A percentile compares a stretch with the other conserved stretches of the same genome.
These are phyloP conservation scores for Prunella strophiata DNA, from an alignment of 2,797 vertebrate species.

Conservation along the genomic window DNA sequence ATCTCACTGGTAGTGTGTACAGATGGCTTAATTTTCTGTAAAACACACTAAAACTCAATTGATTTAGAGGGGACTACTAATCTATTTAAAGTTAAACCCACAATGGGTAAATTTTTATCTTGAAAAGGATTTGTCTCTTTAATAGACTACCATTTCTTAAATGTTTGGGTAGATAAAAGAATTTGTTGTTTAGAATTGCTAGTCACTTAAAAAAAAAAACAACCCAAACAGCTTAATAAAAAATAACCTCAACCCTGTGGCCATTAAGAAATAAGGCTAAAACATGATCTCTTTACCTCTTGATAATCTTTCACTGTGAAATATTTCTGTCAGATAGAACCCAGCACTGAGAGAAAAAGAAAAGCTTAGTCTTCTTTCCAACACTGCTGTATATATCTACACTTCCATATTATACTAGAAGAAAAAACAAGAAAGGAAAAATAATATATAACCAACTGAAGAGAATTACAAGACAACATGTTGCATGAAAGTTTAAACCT, in stretches of 20 bases:
- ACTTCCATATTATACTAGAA: neutral
- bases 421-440: neutral
- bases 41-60: conserved; percentile 39
- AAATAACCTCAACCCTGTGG: neutral
- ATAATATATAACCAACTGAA: neutral
- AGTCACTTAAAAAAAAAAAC: neutral
- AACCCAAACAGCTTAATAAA: neutral
- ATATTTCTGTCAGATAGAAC: neutral
- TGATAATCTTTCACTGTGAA: neutral
- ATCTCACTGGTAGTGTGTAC: conserved; percentile 26
- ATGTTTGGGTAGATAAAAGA: neutral
- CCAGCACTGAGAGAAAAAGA: neutral
- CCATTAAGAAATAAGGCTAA: neutral
- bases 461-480: conserved; percentile 2
- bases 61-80: conserved; percentile 31
- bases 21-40: conserved; percentile 56
- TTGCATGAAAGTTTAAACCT: conserved; percentile 49
- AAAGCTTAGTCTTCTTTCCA: neutral
- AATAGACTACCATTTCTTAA: neutral
- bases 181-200: neutral
- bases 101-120: neutral
- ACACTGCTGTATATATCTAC: neutral
- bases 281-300: neutral
- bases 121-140: neutral
- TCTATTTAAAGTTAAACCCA: conserved; percentile 50